Evolutionary conservation across 23 tunicate species (phyloP).

Genomic region (Styela plicata): DNA sequence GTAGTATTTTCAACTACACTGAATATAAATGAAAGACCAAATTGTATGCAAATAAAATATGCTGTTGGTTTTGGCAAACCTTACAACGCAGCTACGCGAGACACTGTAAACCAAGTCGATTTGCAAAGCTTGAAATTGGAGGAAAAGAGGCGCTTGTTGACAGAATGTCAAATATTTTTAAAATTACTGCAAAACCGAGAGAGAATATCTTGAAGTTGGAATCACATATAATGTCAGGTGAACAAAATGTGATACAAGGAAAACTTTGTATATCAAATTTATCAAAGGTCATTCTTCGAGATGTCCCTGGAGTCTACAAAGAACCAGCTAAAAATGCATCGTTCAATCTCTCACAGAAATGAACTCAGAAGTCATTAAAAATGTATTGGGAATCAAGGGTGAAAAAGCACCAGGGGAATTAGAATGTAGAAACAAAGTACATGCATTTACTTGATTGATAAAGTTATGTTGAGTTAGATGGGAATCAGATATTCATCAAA

Average conservation of each 20-base stretch:
- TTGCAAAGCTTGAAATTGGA: neutral
- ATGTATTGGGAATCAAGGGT: no score
- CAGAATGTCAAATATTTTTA: neutral
- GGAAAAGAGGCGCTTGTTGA: neutral
- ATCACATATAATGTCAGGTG: neutral
- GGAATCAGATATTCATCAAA: no score
- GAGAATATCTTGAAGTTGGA: neutral
- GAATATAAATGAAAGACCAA: neutral
- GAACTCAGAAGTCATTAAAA: no score
- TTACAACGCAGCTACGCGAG: neutral
- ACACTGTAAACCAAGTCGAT: neutral
- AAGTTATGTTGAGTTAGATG: no score
- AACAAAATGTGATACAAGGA: neutral
- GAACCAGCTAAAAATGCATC: no score
- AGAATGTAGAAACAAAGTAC: no score
- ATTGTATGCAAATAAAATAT: neutral
- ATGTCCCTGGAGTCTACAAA: neutral
- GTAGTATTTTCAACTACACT: neutral
- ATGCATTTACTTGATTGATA: no score
- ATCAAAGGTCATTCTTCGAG: neutral
- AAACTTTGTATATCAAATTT: neutral
- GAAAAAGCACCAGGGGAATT: no score
- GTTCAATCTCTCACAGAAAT: no score
- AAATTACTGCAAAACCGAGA: neutral
- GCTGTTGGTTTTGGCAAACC: neutral